Base-by-base conservation (phyloP, 2,888 invertebrate genomes). In the Isoperla grammatica region DNA sequence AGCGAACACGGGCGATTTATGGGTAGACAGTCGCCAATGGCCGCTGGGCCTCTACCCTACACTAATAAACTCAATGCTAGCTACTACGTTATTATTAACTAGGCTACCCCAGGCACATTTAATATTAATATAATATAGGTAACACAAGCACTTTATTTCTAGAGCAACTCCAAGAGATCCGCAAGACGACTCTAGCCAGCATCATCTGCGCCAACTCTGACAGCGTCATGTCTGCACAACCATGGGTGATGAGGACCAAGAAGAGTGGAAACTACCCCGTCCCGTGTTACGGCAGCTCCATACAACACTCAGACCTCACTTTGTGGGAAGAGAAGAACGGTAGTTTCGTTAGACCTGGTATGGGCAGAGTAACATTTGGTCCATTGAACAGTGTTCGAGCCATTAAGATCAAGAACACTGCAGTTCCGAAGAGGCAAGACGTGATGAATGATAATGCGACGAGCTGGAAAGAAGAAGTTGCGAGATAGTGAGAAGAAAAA, bases 141-240 rank as follows among this genome's bases (percentile, higher is more conserved):
- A n/a, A n/a, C n/a, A n/a, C n/a, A 59, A 2, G 43, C 13, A 50
- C 5, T n/a, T 61, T 13, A 55, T 61, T 71, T 72, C 60, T 74
- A 83, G 86, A 81, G 42, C 95, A 96, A 81, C 75, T 95, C 13
- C 74, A 77, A 0, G 90, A 94, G 74, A 84, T 97, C 57, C 83
- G 90, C 12, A 87, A 85, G 71, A 86, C 86, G 0, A 83, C 85
- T 0, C 71, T 92, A 12, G 86, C 89, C 0, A 79, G 81, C 35
- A 77, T 92, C 13, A 86, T 92, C 60, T 92, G 92, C 70, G 84
- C 86, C 35, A 90, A 88, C 73, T 83, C 89, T 0, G 87, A 85
- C 61, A 73, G 80, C 1, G 78, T 91, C 2, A 76, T 79, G 40
- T 71, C 75, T 15, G 79, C 85, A 0, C 89, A 88, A 67, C 79